Conservation (phyloP, 2,888 invertebrate genomes). For the Clitarchus hookeri region DNA sequence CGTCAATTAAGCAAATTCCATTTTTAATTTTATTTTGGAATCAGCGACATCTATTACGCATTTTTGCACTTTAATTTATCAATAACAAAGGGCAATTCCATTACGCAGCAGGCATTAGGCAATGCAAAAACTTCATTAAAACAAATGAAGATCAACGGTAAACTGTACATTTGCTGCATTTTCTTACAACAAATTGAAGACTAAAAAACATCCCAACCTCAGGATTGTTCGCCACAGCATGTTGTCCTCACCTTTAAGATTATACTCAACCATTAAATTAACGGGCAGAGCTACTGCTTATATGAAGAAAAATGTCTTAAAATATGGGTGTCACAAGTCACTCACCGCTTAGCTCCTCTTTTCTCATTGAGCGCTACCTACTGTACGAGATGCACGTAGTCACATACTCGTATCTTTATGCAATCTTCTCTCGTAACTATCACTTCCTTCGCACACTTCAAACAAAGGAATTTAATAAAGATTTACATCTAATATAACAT, state of each 20-base stretch:
- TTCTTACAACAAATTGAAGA: conserved; percentile 21
- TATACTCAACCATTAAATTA: conserved; percentile 28
- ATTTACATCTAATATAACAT: background rate
- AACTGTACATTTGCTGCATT: conserved; percentile 23
- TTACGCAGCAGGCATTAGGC: conserved; percentile 18
- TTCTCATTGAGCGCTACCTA: conserved; percentile 37
- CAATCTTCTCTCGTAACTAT: background rate
- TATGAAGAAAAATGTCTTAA: conserved; percentile 29
- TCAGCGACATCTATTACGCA: conserved; percentile 14
- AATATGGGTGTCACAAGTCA: conserved; percentile 28
- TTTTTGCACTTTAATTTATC: conserved; percentile 20
- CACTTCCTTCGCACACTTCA: background rate
- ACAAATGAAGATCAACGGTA: conserved; percentile 38
- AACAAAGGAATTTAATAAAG: background rate
- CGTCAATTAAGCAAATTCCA: too few species aligned
- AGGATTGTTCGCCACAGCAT: background rate
- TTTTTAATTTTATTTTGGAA: background rate
- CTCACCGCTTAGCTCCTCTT: conserved; percentile 37
- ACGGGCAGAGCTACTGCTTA: background rate
- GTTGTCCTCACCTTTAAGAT: conserved; percentile 32
- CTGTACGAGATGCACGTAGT: conserved; percentile 39
- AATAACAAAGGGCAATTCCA: conserved; percentile 35
- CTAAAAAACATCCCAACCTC: background rate
- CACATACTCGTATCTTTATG: conserved; percentile 19
- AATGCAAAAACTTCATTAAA: conserved; percentile 37